A percentile compares a stretch with the other conserved stretches of the same genome.
Evolutionary conservation across 2,113 vertebrate genomes (phyloP).

Genomic region (Nettapus auritus): DNA sequence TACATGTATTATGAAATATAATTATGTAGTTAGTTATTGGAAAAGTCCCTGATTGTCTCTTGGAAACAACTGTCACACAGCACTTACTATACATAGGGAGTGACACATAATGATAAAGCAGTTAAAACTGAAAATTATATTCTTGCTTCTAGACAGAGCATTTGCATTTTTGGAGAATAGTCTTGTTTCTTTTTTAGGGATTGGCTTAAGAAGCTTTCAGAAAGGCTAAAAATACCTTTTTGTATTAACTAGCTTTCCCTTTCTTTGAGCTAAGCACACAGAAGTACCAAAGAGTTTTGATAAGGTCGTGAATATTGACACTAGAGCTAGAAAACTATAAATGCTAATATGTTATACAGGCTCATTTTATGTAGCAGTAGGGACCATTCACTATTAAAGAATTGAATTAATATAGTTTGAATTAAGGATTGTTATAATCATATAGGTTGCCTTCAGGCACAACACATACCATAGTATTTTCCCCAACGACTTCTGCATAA

Average conservation of each 20-base stretch:
- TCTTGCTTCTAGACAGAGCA: constrained; percentile 44
- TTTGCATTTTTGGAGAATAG: constrained; percentile 53
- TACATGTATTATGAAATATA: neutral
- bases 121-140: constrained; percentile 30
- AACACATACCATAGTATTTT: neutral
- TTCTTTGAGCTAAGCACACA: neutral
- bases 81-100: neutral
- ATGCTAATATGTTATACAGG: neutral
- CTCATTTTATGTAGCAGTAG: neutral
- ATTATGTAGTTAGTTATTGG: constrained; percentile 1
- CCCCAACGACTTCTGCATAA: neutral
- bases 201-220: constrained; percentile 43
- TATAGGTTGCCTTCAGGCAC: neutral
- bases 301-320: neutral
- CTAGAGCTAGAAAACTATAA: neutral
- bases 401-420: constrained; percentile 8
- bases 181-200: constrained; percentile 46
- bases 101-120: constrained; percentile 43
- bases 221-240: constrained; percentile 46
- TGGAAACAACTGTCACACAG: neutral
- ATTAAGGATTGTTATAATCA: neutral
- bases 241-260: constrained; percentile 17
- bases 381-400: neutral
- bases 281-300: neutral
- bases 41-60: neutral